Evolutionary conservation across 64 coral and sea anemone species (phyloP), one percentile per base, ranked within the genome.

Genomic region (Trachythela sp.): DNA sequence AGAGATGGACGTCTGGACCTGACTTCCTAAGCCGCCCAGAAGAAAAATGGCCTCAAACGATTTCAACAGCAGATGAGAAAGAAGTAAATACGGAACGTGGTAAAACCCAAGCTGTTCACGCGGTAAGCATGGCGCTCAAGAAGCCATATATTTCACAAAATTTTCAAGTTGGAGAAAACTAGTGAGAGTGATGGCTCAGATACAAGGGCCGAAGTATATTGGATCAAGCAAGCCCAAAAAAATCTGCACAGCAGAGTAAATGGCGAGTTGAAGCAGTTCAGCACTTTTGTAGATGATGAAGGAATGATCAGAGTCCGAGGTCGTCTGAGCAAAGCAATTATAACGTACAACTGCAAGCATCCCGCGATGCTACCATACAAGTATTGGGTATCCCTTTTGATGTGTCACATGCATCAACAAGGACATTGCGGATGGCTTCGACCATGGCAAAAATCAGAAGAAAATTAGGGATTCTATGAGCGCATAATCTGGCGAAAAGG

Each of bases 281-380:
- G 90, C 43, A 84, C 91, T 70, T 90, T 90, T 49, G 29, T 90
- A 8, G 90, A 92, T 49, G 87, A 90, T 45, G 71, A 83, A 59
- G 71, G 85, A 36, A 40, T 87, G 38, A 75, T 87, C 43, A 26
- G 70, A 80, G 90, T 92, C 36, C 91, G 94, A 22, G 88, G 94
- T 29, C 77, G 89, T 60, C 49, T 90, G 17, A 37, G 14, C 52
- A 36, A 84, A 64, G 80, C 89, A 13, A 10, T 90, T 36, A 34
- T 54, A 17, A 39, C 85, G 34, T 92, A 92, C 24, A 45, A 92
- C 29, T 40, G 15, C 11, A 87, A 83, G 68, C 85, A 83, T 71
- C 90, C 85, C 9, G 85, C 50, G 32, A 10, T 90, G 38, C 56
- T 90, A 17, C 89, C 80, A 13, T 40, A 85, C 36, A 30, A 85